Evolutionary conservation across 2,888 invertebrate species (phyloP).

Genomic region (Aplocera efformata): DNA sequence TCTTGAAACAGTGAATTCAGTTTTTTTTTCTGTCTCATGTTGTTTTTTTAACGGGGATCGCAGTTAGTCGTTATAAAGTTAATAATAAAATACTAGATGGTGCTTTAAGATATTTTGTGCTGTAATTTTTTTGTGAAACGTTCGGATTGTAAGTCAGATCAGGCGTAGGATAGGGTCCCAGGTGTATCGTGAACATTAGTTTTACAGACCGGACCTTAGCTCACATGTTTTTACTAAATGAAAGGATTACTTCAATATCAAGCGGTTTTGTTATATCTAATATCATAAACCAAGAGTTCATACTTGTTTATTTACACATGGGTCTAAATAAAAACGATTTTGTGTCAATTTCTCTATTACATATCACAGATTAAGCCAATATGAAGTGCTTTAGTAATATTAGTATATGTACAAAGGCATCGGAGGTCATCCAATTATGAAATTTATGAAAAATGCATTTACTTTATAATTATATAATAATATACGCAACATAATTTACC

Average conservation of each 20-base stretch:
- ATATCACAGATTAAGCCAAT: conserved; percentile 77
- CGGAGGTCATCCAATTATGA: conserved; percentile 16
- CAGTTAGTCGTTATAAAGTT: too few species aligned
- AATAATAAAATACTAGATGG: too few species aligned
- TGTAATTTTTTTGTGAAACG: too few species aligned
- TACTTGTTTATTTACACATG: conserved; percentile 31
- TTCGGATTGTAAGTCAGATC: too few species aligned
- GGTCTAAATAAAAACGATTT: conserved; percentile 34
- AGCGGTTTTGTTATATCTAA: conserved; percentile 42
- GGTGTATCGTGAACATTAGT: too few species aligned
- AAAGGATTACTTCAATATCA: conserved; percentile 40
- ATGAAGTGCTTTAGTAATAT: conserved; percentile 39
- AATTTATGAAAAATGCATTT: conserved; percentile 13
- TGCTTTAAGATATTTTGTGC: too few species aligned
- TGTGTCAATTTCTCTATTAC: conserved; percentile 55
- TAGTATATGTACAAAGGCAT: conserved; percentile 23
- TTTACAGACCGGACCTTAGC: too few species aligned
- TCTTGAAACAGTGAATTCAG: too few species aligned
- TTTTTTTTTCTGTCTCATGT: too few species aligned
- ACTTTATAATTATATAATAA: neutral
- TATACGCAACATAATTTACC: conserved; percentile 4
- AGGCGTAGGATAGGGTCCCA: too few species aligned
- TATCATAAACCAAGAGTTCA: conserved; percentile 51
- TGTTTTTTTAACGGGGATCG: too few species aligned
- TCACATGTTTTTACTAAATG: neutral